Conservation (phyloP, 2,113 vertebrate genomes). For the Echinops telfairi region DNA sequence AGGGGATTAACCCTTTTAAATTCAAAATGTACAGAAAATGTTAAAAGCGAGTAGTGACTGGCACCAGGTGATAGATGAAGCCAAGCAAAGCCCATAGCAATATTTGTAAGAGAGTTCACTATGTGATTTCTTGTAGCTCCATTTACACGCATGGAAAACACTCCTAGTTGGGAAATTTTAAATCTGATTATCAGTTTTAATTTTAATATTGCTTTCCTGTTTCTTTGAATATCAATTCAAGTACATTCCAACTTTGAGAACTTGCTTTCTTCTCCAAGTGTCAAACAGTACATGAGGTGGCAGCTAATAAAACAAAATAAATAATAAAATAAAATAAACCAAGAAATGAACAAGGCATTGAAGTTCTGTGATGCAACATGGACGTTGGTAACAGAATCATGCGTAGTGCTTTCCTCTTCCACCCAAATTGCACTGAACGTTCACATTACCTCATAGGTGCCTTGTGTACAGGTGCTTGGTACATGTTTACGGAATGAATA, state of each 20-base stretch:
- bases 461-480: not conserved
- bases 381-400: not conserved
- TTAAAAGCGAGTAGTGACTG: not conserved
- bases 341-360: too few species aligned
- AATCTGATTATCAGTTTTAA: constrained; percentile 48
- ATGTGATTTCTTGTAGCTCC: constrained; percentile 45
- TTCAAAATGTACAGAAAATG: constrained; percentile 43
- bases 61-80: constrained; percentile 46
- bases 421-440: constrained; percentile 22
- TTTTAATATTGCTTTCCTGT: constrained; percentile 36
- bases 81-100: not conserved
- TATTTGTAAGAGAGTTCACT: constrained; percentile 11
- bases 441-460: not conserved
- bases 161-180: constrained; percentile 16
- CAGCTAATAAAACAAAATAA: too few species aligned
- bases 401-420: constrained; percentile 42
- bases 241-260: constrained; percentile 48
- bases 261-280: not conserved
- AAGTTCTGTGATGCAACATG: too few species aligned
- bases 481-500: constrained; percentile 37
- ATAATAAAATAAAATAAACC: too few species aligned
- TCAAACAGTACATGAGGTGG: too few species aligned
- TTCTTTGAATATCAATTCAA: constrained; percentile 55
- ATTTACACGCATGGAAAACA: constrained; percentile 24
- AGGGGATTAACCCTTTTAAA: constrained; percentile 35